Conservation (phyloP, 2,888 invertebrate genomes). For the Frankliniella fusca region DNA sequence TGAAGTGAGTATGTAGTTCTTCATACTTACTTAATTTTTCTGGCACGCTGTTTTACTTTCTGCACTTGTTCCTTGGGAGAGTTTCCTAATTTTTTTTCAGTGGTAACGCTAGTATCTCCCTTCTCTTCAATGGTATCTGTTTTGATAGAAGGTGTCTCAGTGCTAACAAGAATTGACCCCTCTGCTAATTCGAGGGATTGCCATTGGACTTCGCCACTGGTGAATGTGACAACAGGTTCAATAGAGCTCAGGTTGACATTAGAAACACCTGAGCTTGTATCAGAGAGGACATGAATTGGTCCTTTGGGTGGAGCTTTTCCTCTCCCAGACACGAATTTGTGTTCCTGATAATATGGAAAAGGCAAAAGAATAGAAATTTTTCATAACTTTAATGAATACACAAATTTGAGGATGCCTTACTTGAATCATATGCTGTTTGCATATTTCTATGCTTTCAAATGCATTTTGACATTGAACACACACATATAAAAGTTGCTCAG, state of each 20-base stretch:
- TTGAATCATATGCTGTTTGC: conserved; percentile 53
- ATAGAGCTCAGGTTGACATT: neutral
- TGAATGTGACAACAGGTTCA: neutral
- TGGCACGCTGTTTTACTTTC: conserved; percentile 34
- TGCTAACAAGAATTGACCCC: neutral
- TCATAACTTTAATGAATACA: conserved; percentile 34
- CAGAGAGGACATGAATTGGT: conserved; percentile 34
- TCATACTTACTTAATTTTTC: conserved; percentile 34
- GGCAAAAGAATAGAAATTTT: too few relatives aligned
- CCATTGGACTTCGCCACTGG: neutral
- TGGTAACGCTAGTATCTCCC: conserved; percentile 39
- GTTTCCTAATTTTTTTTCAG: conserved; percentile 33
- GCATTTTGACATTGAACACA: conserved; percentile 53
- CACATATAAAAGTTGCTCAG: conserved; percentile 47
- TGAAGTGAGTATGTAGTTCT: conserved; percentile 2
- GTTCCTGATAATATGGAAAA: conserved; percentile 41
- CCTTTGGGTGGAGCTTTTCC: conserved; percentile 34
- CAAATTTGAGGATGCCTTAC: conserved; percentile 28
- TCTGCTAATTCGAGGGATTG: neutral
- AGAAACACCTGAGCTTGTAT: neutral
- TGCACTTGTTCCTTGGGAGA: conserved; percentile 25
- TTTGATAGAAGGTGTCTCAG: neutral
- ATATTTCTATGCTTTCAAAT: conserved; percentile 49
- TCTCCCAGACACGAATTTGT: conserved; percentile 35
- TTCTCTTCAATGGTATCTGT: conserved; percentile 13